Conservation (phyloP, 2,113 vertebrate genomes). For the Lonchura striata region DNA sequence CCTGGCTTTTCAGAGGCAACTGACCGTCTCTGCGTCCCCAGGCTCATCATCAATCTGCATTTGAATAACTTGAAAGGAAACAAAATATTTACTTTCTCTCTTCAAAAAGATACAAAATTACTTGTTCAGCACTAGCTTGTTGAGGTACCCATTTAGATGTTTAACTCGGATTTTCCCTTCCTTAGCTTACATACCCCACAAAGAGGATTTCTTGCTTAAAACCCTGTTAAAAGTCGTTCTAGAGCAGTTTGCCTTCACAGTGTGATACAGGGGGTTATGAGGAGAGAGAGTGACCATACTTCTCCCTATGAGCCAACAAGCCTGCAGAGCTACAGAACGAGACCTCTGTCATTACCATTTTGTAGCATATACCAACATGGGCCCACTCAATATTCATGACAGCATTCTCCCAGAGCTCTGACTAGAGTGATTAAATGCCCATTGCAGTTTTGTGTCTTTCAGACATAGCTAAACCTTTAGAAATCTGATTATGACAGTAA, state of each 20-base stretch:
- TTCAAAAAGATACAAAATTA: not conserved
- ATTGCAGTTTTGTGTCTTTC: not conserved
- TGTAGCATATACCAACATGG: not conserved
- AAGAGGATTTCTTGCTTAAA: not conserved
- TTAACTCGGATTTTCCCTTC: not conserved
- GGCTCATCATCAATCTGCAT: not conserved
- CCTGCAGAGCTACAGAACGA: not conserved
- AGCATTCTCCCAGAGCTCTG: not conserved
- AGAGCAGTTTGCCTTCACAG: not conserved
- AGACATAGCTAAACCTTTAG: not conserved
- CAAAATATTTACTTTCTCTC: not conserved
- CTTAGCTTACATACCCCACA: not conserved
- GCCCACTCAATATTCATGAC: not conserved
- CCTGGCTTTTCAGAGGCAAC: not conserved
- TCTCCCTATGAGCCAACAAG: not conserved
- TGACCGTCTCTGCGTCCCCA: not conserved
- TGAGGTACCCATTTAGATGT: not conserved
- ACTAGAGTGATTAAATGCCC: not conserved
- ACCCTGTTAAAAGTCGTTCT: not conserved
- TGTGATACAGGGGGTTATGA: not conserved
- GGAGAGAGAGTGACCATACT: not conserved
- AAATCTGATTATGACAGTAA: slow-evolving; percentile 41
- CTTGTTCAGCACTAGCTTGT: not conserved
- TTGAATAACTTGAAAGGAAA: not conserved
- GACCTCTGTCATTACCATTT: not conserved